Percentiles rank a stretch among this genome's conserved stretches.
Conservation (phyloP, 2,113 vertebrate species). For the Mormoops blainvillei region DNA sequence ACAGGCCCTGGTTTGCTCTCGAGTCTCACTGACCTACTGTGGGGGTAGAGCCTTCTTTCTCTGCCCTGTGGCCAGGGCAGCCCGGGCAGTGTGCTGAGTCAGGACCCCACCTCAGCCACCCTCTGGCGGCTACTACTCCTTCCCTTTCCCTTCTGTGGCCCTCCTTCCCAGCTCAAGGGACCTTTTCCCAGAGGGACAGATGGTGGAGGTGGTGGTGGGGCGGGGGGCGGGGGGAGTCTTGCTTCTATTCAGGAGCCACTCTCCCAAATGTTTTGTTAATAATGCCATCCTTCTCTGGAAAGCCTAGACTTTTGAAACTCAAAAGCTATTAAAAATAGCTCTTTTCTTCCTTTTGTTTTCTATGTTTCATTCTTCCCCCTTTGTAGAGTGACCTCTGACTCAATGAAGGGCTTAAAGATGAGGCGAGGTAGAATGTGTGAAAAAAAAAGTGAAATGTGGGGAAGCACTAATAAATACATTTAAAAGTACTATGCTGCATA, state of each 20-base stretch:
- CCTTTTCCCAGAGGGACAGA: neutral
- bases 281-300: neutral
- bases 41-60: neutral
- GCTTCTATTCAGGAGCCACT: neutral
- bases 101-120: neutral
- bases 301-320: neutral
- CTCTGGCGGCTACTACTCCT: neutral
- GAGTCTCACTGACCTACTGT: neutral
- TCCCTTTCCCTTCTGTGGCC: neutral
- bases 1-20: neutral
- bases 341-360: neutral
- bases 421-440: neutral
- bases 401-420: neutral
- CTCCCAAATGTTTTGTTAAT: neutral
- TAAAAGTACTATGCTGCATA: neutral
- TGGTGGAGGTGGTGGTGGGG: neutral
- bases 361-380: neutral
- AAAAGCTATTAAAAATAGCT: neutral
- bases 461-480: neutral
- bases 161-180: neutral
- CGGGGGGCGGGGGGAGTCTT: neutral
- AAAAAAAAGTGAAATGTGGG: neutral
- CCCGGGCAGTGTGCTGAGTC: neutral
- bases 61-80: fast-evolving
- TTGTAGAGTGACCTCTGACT: neutral